Evolutionary conservation across 2,113 vertebrate genomes (phyloP).

Genomic region (Scartelaos histophorus): DNA sequence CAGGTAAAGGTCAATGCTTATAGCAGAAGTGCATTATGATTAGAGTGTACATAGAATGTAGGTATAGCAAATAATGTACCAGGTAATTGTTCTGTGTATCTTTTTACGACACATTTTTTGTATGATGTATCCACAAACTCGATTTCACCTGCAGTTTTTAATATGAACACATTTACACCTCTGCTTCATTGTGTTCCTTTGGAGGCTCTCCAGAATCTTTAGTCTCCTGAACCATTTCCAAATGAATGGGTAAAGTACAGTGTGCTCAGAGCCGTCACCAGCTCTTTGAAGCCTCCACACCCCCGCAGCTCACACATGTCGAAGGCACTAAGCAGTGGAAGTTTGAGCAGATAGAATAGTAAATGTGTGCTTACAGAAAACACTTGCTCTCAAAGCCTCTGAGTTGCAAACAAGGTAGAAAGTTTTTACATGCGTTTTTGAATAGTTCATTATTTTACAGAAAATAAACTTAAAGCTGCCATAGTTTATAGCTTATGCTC

Average conservation of each 20-base stretch:
- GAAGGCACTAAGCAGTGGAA: background rate
- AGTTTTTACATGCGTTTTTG: background rate
- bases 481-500: background rate
- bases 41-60: background rate
- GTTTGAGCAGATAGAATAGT: conserved; percentile 2
- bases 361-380: background rate
- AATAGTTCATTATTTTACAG: background rate
- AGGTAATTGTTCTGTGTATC: background rate
- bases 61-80: background rate
- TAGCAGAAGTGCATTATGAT: background rate
- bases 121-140: no score
- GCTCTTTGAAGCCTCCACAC: background rate
- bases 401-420: background rate
- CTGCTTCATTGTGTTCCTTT: background rate
- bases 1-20: background rate
- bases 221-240: background rate
- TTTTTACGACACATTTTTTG: background rate
- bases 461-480: background rate
- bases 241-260: background rate
- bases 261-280: background rate
- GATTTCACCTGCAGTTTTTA: background rate
- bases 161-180: background rate
- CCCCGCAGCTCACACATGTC: conserved; percentile 5
- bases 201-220: background rate
- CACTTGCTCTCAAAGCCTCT: background rate